These are phyloP conservation scores for Galeopsomyia nigrocyanea DNA, from an alignment of 2,888 invertebrate genomes.

Conservation along the genomic window DNA sequence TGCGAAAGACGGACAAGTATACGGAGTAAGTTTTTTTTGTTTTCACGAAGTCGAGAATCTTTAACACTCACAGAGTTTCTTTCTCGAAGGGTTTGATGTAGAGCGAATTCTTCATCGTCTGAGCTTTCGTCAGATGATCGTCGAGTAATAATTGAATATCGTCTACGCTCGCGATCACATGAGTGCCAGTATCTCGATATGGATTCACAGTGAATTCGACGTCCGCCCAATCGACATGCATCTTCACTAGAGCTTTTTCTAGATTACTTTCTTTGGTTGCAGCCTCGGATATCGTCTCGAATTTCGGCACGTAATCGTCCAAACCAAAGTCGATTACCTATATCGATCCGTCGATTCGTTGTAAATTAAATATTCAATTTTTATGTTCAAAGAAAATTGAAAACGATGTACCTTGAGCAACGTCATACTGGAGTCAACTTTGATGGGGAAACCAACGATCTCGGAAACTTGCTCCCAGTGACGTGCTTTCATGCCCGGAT, in stretches of 20 bases:
- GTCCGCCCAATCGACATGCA: constrained; percentile 92
- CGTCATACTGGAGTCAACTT: constrained; percentile 85
- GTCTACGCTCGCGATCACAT: constrained; percentile 89
- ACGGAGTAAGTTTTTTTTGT: no score
- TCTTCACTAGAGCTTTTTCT: constrained; percentile 89
- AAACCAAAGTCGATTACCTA: constrained; percentile 86
- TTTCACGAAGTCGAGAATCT: background rate
- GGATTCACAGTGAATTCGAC: constrained; percentile 80
- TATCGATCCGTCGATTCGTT: background rate
- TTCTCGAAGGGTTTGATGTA: constrained; percentile 96
- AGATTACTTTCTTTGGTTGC: constrained; percentile 96
- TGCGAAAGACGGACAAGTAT: constrained; percentile 63
- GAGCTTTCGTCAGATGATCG: constrained; percentile 96
- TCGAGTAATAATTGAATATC: constrained; percentile 94
- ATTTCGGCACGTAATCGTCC: constrained; percentile 88
- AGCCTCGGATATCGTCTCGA: constrained; percentile 92
- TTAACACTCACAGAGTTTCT: constrained; percentile 79
- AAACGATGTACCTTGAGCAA: constrained; percentile 78
- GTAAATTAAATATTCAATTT: background rate
- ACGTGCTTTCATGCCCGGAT: constrained; percentile 91
- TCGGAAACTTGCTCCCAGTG: constrained; percentile 97
- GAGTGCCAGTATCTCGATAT: constrained; percentile 90
- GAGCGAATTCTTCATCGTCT: constrained; percentile 97
- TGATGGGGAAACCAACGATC: constrained; percentile 93
- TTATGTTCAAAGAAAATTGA: background rate